Base-by-base conservation (phyloP, 2,797 vertebrate species). In the Podarcis lilfordi region DNA sequence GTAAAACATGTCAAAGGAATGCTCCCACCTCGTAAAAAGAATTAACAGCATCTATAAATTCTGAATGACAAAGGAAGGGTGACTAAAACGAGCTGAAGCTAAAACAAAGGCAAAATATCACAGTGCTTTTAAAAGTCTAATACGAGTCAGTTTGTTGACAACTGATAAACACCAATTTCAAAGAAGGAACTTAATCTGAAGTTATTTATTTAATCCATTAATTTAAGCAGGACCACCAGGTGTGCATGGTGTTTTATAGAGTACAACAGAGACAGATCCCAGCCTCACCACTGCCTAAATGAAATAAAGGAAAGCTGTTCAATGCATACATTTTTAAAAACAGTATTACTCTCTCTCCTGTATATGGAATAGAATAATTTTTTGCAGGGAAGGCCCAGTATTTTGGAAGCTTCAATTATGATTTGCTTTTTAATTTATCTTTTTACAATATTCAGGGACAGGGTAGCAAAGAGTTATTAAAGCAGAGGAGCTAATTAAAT, bases 391-490 rank as follows among this genome's bases (percentile, higher is more conserved):
- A 37, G 1, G 2, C 29, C 40, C 25, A 27, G 35, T 55, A 61
- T 25, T 43, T 74, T 21, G 19, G 5, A 21, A 29, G 17, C 19
- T 50, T 81, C 64, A 40, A 27, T 27, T 43, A 0, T 0, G 3
- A 17, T 76, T 77, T 66, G 21, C 74, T 77, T 61, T 85, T 84
- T 32, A 81, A 50, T 85, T 4, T 8, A 17, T 77, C 64, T 90
- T 88, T 86, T 77, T 69, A 7, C 45, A n/a, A 78, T 0, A 0
- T 37, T 90, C 77, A 1, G 25, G 29, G 17, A 19, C 19, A 37
- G 61, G 2, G 78, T 59, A 27, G 77, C 83, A 71, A 1, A 87
- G 75, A 75, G 88, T 91, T 91, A 90, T 92, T 90, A 85, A 82
- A 25, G 80, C 91, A 74, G 8, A 81, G 50, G 77, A 86, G 59